phyloP scores from a whole-genome alignment of 2,113 vertebrate species.

The Oreochromis tanganicae region DNA sequence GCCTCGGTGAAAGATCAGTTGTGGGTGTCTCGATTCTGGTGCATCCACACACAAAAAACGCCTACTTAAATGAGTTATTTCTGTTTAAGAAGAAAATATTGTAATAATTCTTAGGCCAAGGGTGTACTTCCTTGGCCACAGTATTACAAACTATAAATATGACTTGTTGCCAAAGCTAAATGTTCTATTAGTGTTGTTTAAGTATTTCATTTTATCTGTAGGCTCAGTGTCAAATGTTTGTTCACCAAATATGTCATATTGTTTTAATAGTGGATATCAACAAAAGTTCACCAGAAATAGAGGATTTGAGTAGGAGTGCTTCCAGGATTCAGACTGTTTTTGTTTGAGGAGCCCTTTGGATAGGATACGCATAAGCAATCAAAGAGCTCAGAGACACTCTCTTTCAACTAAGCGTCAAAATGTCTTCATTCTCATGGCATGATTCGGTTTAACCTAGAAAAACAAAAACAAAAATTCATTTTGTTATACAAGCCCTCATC shows the following conservation, averaged over 20 bases:
- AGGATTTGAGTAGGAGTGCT: background rate
- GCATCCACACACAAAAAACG: background rate
- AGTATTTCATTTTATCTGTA: background rate
- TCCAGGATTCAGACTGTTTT: background rate
- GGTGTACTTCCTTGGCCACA: background rate
- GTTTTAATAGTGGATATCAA: background rate
- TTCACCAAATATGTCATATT: background rate
- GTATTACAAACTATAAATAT: background rate
- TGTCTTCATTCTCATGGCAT: background rate
- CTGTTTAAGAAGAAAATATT: background rate
- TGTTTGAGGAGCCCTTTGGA: background rate
- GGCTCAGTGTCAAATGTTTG: background rate
- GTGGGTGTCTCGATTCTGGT: background rate
- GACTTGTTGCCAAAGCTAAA: background rate
- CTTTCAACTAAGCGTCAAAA: background rate
- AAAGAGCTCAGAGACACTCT: background rate
- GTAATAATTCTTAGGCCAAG: background rate
- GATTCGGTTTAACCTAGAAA: background rate
- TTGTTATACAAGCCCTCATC: background rate
- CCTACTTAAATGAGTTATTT: background rate
- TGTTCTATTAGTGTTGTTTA: background rate
- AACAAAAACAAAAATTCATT: background rate
- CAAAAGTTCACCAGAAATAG: background rate
- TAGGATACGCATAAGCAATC: background rate
- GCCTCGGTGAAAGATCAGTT: background rate